Percentiles rank a stretch among this genome's conserved stretches.
Conservation (phyloP, 2,797 vertebrate genomes). For the Enteromius mattozi region DNA sequence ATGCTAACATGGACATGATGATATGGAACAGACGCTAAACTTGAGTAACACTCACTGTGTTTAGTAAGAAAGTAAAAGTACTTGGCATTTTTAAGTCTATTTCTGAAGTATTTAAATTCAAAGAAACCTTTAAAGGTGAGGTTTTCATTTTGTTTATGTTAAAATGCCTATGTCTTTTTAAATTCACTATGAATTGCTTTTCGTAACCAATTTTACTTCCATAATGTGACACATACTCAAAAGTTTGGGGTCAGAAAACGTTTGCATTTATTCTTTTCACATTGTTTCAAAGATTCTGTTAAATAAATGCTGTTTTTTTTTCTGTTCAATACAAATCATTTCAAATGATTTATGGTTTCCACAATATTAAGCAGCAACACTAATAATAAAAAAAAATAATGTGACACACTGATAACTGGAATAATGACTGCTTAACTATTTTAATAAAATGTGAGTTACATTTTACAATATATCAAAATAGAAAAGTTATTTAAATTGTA, state of each 20-base stretch:
- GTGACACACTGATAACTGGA: not conserved
- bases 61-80: not conserved
- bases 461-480: not conserved
- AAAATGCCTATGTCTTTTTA: not conserved
- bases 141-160: not conserved
- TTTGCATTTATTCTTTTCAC: not conserved
- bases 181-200: not conserved
- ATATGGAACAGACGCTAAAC: not conserved
- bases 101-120: not conserved
- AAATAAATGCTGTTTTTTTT: not conserved
- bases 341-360: not conserved
- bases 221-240: not conserved
- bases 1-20: not conserved
- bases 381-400: not conserved
- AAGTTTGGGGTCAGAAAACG: not conserved
- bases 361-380: not conserved
- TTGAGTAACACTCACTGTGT: not conserved
- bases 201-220: not conserved
- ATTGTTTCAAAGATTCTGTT: not conserved
- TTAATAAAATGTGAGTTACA: not conserved
- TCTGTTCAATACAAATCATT: not conserved
- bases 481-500: not conserved
- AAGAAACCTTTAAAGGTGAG: not conserved
- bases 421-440: slow-evolving; percentile 6
- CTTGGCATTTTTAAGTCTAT: slow-evolving; percentile 6